These are phyloP conservation scores for Myotis daubentonii DNA, from an alignment of 2,797 vertebrate genomes.

Conservation along the genomic window DNA sequence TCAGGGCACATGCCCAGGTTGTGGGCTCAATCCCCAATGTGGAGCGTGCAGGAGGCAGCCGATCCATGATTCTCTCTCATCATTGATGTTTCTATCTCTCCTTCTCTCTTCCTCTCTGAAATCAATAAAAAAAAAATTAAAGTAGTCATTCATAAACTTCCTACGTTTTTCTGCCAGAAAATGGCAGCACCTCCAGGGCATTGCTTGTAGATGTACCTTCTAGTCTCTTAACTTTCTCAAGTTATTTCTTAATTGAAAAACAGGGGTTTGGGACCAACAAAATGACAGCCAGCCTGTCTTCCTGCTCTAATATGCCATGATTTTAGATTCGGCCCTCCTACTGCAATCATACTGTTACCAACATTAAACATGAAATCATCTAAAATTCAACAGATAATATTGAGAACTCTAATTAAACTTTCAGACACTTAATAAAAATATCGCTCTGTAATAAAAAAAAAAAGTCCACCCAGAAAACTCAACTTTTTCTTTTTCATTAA, in stretches of 20 bases:
- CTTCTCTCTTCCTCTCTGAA: not conserved
- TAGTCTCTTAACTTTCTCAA: not conserved
- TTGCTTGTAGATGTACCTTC: not conserved
- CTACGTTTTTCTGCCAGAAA: not conserved
- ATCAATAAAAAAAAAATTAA: not conserved
- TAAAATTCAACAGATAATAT: not conserved
- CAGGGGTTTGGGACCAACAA: not conserved
- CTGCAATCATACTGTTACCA: not conserved
- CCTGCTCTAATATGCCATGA: not conserved
- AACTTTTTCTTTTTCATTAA: not conserved
- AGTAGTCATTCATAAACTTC: not conserved
- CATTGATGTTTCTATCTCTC: not conserved
- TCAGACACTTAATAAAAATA: constrained; percentile 23
- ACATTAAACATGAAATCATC: not conserved
- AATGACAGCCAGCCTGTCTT: not conserved
- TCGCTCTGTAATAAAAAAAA: not conserved
- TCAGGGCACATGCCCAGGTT: not conserved
- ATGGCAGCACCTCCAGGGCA: not conserved
- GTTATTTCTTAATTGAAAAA: not conserved
- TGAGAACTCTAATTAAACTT: not conserved
- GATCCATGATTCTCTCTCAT: not conserved
- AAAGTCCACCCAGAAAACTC: not conserved
- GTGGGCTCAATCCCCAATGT: not conserved
- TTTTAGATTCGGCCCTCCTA: not conserved
- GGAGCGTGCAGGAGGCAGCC: not conserved